Conservation (phyloP, 2,888 invertebrate genomes). For the Dexiosoma caninum region DNA sequence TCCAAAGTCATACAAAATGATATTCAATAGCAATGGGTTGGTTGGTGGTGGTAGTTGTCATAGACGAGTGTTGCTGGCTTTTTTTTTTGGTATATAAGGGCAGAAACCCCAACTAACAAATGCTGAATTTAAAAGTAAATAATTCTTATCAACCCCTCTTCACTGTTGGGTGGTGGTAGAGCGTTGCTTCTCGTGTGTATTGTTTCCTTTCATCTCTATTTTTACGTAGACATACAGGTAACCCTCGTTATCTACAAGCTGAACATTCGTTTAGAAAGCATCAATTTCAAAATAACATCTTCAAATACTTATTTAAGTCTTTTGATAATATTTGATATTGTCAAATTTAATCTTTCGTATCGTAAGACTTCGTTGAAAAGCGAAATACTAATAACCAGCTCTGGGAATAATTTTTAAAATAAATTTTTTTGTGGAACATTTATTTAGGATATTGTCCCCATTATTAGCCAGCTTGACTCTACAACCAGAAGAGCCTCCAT, state of each 20-base stretch:
- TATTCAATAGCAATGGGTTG: constrained; percentile 47
- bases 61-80: constrained; percentile 36
- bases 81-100: constrained; percentile 35
- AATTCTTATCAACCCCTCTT: constrained; percentile 40
- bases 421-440: no score
- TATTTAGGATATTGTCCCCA: no score
- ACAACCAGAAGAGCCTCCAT: no score
- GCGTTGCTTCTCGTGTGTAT: constrained; percentile 17
- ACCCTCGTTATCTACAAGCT: constrained; percentile 5
- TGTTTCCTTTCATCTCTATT: constrained; percentile 8
- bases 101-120: not conserved
- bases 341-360: no score
- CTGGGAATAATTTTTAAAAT: no score
- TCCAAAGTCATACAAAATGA: constrained; percentile 64
- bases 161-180: constrained; percentile 31
- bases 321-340: no score
- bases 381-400: no score
- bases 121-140: constrained; percentile 9
- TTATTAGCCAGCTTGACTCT: no score
- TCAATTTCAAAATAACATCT: no score
- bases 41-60: constrained; percentile 39
- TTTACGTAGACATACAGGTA: constrained; percentile 33
- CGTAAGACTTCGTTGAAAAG: no score
- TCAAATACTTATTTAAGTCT: no score
- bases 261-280: no score